phyloP scores from a whole-genome alignment of 1,140 invertebrate species.

The Euura lappo region DNA sequence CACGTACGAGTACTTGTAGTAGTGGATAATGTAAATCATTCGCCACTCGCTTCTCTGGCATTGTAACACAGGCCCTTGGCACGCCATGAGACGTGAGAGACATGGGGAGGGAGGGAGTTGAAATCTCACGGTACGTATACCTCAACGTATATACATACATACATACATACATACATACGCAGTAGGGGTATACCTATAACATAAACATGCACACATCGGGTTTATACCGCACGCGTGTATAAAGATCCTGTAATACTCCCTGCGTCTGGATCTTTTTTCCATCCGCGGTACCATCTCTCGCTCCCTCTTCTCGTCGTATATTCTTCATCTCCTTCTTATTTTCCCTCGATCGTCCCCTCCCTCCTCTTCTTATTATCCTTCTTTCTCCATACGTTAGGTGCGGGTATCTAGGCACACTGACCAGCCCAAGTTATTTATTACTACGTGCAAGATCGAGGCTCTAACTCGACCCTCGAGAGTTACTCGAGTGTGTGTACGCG shows the following conservation, averaged over 20 bases:
- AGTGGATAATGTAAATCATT: constrained; percentile 30
- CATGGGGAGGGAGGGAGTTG: not conserved
- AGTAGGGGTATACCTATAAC: not conserved
- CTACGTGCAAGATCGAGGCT: constrained; percentile 28
- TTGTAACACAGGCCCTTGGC: constrained; percentile 22
- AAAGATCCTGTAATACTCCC: constrained; percentile 16
- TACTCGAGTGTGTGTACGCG: constrained; percentile 22
- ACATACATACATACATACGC: not conserved
- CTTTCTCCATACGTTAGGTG: not conserved
- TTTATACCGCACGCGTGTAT: constrained; percentile 8
- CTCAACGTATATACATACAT: too few species aligned
- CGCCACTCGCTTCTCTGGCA: constrained; percentile 21
- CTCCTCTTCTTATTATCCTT: constrained; percentile 1
- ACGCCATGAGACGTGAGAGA: constrained; percentile 10
- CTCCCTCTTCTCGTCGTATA: constrained; percentile 14
- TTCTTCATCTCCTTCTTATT: constrained; percentile 12
- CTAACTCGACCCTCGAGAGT: constrained; percentile 32
- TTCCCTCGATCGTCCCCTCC: not conserved
- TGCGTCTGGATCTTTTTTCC: constrained; percentile 16
- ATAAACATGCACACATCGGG: constrained; percentile 6
- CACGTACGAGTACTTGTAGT: not conserved
- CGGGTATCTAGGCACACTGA: not conserved
- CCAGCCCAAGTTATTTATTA: constrained; percentile 40
- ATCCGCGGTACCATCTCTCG: constrained; percentile 18
- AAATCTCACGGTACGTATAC: constrained; percentile 1